Conservation (phyloP, 2,888 invertebrate genomes). For the Cremastinae sp. region DNA sequence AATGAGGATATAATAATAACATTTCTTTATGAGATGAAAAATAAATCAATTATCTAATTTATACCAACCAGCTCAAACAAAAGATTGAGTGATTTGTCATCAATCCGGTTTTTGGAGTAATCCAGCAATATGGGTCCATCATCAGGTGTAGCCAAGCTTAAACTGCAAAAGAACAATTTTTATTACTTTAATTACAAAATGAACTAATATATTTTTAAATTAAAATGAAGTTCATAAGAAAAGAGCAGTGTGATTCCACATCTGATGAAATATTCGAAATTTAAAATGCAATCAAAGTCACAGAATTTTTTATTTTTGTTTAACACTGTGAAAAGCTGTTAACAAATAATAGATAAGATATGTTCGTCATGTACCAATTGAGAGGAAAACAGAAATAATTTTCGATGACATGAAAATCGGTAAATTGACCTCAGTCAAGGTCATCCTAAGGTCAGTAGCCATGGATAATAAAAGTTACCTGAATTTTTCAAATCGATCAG, state of each 20-base stretch:
- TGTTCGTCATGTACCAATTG: too few relatives aligned
- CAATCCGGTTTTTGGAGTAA: constrained; percentile 97
- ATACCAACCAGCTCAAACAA: constrained; percentile 91
- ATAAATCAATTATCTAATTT: background rate
- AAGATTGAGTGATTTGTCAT: constrained; percentile 87
- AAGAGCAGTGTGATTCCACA: too few relatives aligned
- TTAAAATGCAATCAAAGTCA: too few relatives aligned
- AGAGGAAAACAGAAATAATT: too few relatives aligned
- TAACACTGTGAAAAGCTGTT: too few relatives aligned
- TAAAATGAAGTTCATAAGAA: too few relatives aligned
- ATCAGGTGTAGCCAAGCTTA: constrained; percentile 87
- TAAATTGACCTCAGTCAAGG: constrained; percentile 62
- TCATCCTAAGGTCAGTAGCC: constrained; percentile 72
- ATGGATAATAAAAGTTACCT: constrained; percentile 83
- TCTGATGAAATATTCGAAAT: too few relatives aligned
- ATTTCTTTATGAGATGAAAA: background rate
- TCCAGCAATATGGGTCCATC: constrained; percentile 97
- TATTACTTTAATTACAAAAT: too few relatives aligned
- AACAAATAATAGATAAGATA: too few relatives aligned
- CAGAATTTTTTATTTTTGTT: too few relatives aligned
- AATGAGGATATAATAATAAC: constrained; percentile 32
- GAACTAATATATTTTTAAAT: too few relatives aligned
- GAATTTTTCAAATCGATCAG: constrained; percentile 92
- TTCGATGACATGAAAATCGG: too few relatives aligned
- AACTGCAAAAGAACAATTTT: constrained; percentile 81